Conservation (phyloP, 2,888 invertebrate genomes). For the Gryllus longicercus region DNA sequence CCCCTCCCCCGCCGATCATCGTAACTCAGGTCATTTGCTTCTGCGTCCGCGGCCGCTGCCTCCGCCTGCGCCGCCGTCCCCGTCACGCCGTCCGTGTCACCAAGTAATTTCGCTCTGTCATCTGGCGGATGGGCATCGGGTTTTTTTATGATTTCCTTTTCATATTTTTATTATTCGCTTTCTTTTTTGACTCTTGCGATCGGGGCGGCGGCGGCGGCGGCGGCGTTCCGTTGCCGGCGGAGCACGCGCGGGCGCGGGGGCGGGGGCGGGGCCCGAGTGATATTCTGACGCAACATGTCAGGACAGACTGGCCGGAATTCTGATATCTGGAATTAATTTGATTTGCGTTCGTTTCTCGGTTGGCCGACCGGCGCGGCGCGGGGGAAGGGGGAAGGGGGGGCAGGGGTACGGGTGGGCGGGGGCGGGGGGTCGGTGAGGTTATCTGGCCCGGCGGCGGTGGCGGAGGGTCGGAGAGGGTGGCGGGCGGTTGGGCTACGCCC, state of each 20-base stretch:
- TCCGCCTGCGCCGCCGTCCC: background rate
- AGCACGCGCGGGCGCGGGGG: background rate
- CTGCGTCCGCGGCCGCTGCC: background rate
- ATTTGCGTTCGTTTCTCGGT: slow-evolving; percentile 34
- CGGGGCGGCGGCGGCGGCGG: background rate
- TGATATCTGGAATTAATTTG: slow-evolving; percentile 37
- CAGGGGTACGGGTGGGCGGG: background rate
- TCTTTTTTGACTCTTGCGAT: slow-evolving; percentile 23
- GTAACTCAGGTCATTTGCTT: slow-evolving; percentile 17
- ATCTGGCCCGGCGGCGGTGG: slow-evolving; percentile 19
- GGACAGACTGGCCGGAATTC: slow-evolving; percentile 30
- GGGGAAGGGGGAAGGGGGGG: background rate
- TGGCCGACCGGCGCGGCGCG: background rate
- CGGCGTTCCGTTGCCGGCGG: background rate
- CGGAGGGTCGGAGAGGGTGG: slow-evolving; percentile 4
- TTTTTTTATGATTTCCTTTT: slow-evolving; percentile 22
- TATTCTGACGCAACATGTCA: slow-evolving; percentile 35
- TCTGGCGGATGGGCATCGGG: background rate
- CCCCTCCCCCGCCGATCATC: background rate
- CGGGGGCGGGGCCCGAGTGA: slow-evolving; percentile 22
- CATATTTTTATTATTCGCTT: background rate
- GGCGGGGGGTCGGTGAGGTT: slow-evolving; percentile 1
- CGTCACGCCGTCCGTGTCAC: background rate
- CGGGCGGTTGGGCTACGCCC: slow-evolving; percentile 11
- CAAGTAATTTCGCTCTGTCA: slow-evolving; percentile 7